Base-by-base conservation (phyloP, 92 coral and sea anemone species). In the Epizoanthus ramosus region DNA sequence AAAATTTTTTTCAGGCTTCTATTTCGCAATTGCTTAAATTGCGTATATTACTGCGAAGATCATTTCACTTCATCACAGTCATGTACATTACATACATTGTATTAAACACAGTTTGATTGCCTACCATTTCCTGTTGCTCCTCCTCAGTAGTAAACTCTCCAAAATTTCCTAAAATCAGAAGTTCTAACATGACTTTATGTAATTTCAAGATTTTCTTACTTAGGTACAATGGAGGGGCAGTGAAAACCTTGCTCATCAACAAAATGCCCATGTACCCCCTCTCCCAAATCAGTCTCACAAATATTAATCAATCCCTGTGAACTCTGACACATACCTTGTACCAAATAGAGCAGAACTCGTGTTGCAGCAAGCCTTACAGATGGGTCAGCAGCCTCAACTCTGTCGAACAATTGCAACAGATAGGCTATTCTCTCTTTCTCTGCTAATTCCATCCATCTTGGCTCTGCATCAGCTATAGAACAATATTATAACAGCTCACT, bases 261-360 rank as follows among this genome's bases (percentile, higher is more conserved):
- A 28, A 28, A 28, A 28, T 28, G 31, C 31, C 31, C 31, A 28
- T 28, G 31, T 2, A 28, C 31, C n/a, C 31, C 8, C n/a, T 3
- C 35, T 18, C 35, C 31, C 8, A 69, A 69, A 69, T 8, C 19
- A 23, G 43, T 41, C 23, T 18, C 18, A 3, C 2, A 5, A 19
- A 74, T 37, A 9, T 0, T 2, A 28, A 6, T 1, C 24, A 8
- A 17, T 31, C n/a, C 24, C 25, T 19, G 5, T n/a, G 45, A 28
- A 28, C 7, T 31, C 59, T 5, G 5, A 63, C 21, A 4, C 8
- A 18, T 6, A 90, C 99, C 99, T 90, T 96, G 99, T 5, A 87
- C 98, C 73, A 96, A 89, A 80, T 94, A 96, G n/a, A 96, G 87
- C 10, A 96, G 86, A 10, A 90, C 91, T 23, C 92, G 92, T 71